These are phyloP conservation scores for Myiozetetes cayanensis DNA, from an alignment of 2,113 vertebrate species.

Conservation along the genomic window DNA sequence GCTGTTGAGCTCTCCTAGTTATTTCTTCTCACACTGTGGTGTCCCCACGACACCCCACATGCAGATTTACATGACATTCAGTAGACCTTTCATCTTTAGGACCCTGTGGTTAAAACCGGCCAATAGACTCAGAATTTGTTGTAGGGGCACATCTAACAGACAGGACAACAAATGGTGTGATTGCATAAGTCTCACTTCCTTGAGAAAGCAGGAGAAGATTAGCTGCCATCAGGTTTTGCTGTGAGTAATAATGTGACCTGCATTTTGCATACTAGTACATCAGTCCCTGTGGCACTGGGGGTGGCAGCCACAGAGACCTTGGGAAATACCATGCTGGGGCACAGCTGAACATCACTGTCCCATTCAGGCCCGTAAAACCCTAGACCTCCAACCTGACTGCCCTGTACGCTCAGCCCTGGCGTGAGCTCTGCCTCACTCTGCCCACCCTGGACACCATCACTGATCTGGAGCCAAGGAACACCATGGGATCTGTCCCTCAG, in stretches of 20 bases:
- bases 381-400: neutral
- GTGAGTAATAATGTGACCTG: neutral
- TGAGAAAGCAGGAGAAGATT: neutral
- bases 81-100: neutral
- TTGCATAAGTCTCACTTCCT: neutral
- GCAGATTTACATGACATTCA: neutral
- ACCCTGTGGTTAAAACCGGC: neutral
- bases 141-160: neutral
- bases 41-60: neutral
- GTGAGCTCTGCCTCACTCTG: neutral
- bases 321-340: neutral
- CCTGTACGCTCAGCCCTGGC: neutral
- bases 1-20: neutral
- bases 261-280: neutral
- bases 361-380: neutral
- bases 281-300: neutral
- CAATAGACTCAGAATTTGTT: neutral
- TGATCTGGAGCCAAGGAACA: neutral
- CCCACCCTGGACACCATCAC: neutral
- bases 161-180: accelerated
- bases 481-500: neutral
- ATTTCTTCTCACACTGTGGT: neutral
- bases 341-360: too few species aligned
- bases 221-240: neutral
- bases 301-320: neutral